phyloP scores from a whole-genome alignment of 2,113 vertebrate species.

The Sylvia atricapilla region DNA sequence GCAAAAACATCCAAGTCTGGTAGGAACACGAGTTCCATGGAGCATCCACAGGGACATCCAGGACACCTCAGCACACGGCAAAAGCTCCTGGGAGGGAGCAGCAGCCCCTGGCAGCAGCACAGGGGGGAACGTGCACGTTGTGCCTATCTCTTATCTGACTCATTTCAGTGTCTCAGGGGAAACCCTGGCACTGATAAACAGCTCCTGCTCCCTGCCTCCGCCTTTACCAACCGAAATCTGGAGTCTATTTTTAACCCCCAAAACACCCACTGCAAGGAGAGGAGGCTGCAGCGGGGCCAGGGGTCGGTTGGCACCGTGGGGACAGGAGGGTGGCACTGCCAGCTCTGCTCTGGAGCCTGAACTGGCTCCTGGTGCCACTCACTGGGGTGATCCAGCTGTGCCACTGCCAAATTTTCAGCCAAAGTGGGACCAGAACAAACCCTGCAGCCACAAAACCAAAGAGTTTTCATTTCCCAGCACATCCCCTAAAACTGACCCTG shows the following conservation, averaged over 20 bases:
- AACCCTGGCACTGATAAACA: slow-evolving; percentile 56
- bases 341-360: not conserved
- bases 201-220: slow-evolving; percentile 41
- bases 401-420: not conserved
- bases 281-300: not conserved
- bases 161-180: slow-evolving; percentile 40
- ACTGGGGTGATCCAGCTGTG: rapidly evolving
- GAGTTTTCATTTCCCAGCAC: not conserved
- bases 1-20: not conserved
- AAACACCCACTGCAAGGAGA: not conserved
- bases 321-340: not conserved
- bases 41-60: not conserved
- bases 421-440: not conserved
- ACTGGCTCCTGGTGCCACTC: not conserved
- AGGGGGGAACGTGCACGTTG: not conserved
- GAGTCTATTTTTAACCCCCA: slow-evolving; percentile 59
- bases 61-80: not conserved
- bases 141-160: slow-evolving; percentile 48
- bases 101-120: not conserved
- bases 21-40: rapidly evolving
- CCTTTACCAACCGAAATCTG: slow-evolving; percentile 46
- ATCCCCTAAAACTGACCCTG: rapidly evolving
- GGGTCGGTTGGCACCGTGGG: not conserved
- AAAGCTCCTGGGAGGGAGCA: rapidly evolving
- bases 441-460: not conserved